phyloP scores from a whole-genome alignment of 2,113 vertebrate species.

The Polypterus senegalus region DNA sequence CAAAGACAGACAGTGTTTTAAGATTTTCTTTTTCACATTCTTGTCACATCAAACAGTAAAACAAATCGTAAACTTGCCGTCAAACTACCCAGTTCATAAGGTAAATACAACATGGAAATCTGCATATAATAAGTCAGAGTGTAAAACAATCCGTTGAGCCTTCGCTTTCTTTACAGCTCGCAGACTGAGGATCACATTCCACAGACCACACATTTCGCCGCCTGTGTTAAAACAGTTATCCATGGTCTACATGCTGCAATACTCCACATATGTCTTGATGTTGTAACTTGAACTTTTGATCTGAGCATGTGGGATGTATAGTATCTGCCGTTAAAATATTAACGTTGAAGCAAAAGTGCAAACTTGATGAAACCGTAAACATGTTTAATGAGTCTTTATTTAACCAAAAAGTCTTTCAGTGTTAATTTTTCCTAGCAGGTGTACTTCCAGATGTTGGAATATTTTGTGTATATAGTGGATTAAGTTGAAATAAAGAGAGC shows the following conservation, averaged over 20 bases:
- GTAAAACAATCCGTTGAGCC: constrained; percentile 1
- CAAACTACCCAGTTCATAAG: too few species aligned
- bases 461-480: too few species aligned
- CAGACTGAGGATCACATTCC: constrained; percentile 31
- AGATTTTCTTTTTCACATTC: too few species aligned
- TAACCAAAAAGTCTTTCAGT: too few species aligned
- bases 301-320: constrained; percentile 11
- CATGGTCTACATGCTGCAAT: constrained; percentile 34
- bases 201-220: constrained; percentile 55
- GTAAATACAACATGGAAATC: constrained; percentile 5
- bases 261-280: constrained; percentile 34
- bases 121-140: constrained; percentile 22
- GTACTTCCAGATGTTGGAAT: too few species aligned
- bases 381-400: too few species aligned
- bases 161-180: background rate
- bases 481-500: too few species aligned
- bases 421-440: too few species aligned
- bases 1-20: too few species aligned
- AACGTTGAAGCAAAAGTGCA: constrained; percentile 1
- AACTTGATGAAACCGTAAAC: background rate
- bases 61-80: too few species aligned
- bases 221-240: constrained; percentile 50
- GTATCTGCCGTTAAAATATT: constrained; percentile 5
- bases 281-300: constrained; percentile 32
- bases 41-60: too few species aligned